A percentile compares a stretch with the other conserved stretches of the same genome.
Evolutionary conservation across 1,140 invertebrate genomes (phyloP).

Genomic region (Neelides sp.): DNA sequence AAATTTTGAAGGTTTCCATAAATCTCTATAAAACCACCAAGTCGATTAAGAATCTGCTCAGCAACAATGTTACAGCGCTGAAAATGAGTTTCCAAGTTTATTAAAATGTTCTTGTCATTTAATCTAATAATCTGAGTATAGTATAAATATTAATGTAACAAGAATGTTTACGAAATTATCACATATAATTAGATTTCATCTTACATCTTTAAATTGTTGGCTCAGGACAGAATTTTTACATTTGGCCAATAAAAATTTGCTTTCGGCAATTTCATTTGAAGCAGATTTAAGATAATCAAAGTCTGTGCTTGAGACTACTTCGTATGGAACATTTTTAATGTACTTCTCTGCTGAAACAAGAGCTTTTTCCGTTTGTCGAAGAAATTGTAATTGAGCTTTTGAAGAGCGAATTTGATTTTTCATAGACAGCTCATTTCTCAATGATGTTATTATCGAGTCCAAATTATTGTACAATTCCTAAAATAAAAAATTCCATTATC

Average conservation of each 20-base stretch:
- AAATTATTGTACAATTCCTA: slow-evolving; percentile 18
- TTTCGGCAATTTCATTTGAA: slow-evolving; percentile 21
- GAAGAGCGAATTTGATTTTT: slow-evolving; percentile 8
- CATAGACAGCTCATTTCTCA: slow-evolving; percentile 16
- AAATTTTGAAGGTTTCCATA: background rate
- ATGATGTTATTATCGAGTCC: slow-evolving; percentile 3
- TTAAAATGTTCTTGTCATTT: too few species aligned
- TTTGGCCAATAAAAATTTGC: slow-evolving; percentile 15
- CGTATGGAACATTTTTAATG: slow-evolving; percentile 14
- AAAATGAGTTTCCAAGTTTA: background rate
- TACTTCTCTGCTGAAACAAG: slow-evolving; percentile 22
- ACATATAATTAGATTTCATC: background rate
- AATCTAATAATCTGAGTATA: too few species aligned
- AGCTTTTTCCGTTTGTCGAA: slow-evolving; percentile 10
- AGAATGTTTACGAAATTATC: background rate
- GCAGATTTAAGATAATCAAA: slow-evolving; percentile 17
- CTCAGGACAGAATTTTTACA: slow-evolving; percentile 8
- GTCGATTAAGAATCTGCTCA: slow-evolving; percentile 8
- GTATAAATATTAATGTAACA: background rate
- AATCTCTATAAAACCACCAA: slow-evolving; percentile 8
- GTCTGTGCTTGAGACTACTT: slow-evolving; percentile 9
- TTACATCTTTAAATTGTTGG: background rate
- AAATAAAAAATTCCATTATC: slow-evolving; percentile 4
- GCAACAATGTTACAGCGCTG: slow-evolving; percentile 11
- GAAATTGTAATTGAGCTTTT: slow-evolving; percentile 19